phyloP scores from a whole-genome alignment of 2,797 vertebrate genomes.

The Bovichtus variegatus region DNA sequence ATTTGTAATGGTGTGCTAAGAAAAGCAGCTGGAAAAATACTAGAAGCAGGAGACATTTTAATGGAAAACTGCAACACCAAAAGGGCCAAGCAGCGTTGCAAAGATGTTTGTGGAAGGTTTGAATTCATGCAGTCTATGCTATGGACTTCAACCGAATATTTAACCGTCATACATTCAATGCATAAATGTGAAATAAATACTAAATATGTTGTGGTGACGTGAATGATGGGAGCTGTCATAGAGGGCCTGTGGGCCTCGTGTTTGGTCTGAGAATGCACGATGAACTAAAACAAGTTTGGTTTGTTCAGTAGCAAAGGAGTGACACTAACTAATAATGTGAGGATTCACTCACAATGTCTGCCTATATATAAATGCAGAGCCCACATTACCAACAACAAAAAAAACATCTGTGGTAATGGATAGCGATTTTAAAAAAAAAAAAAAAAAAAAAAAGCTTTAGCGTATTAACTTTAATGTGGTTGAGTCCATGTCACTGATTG shows the following conservation, averaged over 20 bases:
- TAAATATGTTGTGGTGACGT: too few species aligned
- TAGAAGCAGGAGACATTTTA: conserved; percentile 15
- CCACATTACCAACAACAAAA: background rate
- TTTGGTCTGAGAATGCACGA: background rate
- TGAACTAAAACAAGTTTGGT: background rate
- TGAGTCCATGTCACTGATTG: conserved; percentile 5
- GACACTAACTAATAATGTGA: background rate
- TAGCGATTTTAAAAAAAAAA: too few species aligned
- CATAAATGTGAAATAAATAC: background rate
- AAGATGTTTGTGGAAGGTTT: background rate
- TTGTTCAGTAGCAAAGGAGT: background rate
- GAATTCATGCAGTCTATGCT: background rate
- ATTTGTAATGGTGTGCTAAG: conserved; percentile 9
- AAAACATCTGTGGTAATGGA: too few species aligned
- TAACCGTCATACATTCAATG: background rate
- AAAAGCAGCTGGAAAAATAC: conserved; percentile 6
- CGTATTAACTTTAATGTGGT: background rate
- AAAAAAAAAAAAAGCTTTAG: conserved; percentile 14
- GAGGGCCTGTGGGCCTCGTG: background rate
- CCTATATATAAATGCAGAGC: background rate
- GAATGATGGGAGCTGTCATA: background rate
- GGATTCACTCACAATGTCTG: background rate
- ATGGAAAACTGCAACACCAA: background rate
- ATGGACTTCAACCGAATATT: background rate
- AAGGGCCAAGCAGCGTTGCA: background rate